Conservation (phyloP, 1,140 invertebrate genomes). For the Drosophila grimshawi region DNA sequence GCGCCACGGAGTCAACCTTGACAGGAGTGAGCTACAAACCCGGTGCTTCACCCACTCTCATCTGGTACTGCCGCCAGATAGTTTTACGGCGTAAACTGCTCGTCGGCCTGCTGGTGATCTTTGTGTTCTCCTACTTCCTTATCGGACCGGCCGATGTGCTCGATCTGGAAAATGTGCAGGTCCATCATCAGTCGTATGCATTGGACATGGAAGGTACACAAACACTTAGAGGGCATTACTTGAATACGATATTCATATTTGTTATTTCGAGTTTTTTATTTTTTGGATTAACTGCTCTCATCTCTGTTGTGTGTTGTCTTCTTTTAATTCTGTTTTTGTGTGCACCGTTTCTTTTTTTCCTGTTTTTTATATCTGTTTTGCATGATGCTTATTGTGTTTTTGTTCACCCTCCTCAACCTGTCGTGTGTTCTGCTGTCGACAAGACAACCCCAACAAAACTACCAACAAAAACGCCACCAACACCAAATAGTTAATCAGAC, state of each 20-base stretch:
- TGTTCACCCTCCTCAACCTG: neutral
- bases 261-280: neutral
- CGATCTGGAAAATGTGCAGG: constrained; percentile 56
- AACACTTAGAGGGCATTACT: neutral
- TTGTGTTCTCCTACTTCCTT: constrained; percentile 60
- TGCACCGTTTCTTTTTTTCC: neutral
- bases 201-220: constrained; percentile 74
- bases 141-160: constrained; percentile 59
- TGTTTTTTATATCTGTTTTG: neutral
- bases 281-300: too few species aligned
- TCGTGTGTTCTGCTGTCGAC: neutral
- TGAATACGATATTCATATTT: neutral
- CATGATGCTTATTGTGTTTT: constrained; percentile 7
- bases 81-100: constrained; percentile 51
- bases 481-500: neutral
- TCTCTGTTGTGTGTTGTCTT: neutral
- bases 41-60: constrained; percentile 10
- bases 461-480: constrained; percentile 1
- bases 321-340: neutral
- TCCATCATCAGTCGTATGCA: constrained; percentile 70
- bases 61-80: constrained; percentile 22
- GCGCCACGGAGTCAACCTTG: neutral
- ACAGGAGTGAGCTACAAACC: constrained; percentile 4
- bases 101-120: constrained; percentile 41
- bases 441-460: neutral